A percentile compares a stretch with the other conserved stretches of the same genome.
Conservation (phyloP, 2,888 invertebrate genomes). For the Tachina fera region DNA sequence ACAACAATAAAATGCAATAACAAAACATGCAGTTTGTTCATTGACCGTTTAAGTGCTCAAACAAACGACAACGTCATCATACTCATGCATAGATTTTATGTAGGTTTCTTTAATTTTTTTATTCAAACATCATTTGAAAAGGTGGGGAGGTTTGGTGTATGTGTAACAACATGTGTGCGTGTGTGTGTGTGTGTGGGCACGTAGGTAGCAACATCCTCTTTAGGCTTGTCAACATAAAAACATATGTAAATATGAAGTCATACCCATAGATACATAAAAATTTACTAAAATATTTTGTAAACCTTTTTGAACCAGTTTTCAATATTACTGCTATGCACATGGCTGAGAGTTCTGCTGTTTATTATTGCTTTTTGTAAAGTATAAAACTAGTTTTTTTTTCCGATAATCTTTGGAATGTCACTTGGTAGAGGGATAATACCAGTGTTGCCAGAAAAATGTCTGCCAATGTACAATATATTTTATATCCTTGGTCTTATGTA, state of each 20-base stretch:
- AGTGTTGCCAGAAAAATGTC: no score
- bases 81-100: conserved; percentile 5
- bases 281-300: background rate
- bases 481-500: no score
- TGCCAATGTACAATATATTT: no score
- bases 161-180: conserved; percentile 7
- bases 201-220: conserved; percentile 65
- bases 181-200: background rate
- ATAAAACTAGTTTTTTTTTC: conserved; percentile 30
- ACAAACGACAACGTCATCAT: conserved; percentile 3
- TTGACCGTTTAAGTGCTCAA: conserved; percentile 66
- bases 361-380: background rate
- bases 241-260: background rate
- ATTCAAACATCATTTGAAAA: background rate
- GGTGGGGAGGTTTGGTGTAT: background rate
- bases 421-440: background rate
- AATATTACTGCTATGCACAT: conserved; percentile 55
- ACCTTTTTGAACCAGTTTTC: conserved; percentile 64
- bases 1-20: conserved; percentile 25
- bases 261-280: no score
- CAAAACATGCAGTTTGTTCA: conserved; percentile 57
- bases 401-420: conserved; percentile 8
- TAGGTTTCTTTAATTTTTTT: conserved; percentile 23
- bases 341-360: background rate
- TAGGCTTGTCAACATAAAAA: conserved; percentile 40